These are phyloP conservation scores for Brachyhypopomus occidentalis DNA, from an alignment of 2,113 vertebrate species.

Conservation along the genomic window DNA sequence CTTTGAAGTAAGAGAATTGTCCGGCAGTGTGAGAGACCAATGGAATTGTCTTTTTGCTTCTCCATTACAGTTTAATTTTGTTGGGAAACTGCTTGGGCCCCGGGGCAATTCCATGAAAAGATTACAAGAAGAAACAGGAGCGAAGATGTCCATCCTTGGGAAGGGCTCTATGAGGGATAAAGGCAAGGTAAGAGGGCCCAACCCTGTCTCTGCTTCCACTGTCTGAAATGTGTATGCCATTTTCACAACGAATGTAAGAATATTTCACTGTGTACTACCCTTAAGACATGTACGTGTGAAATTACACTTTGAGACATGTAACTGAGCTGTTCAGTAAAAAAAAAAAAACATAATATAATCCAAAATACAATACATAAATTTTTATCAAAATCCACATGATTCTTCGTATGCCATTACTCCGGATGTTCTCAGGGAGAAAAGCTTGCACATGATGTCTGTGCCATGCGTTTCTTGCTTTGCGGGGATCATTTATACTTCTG, in stretches of 20 bases:
- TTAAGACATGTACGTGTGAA: slow-evolving; percentile 4
- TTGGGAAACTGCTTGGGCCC: slow-evolving; percentile 97
- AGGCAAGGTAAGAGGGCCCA: slow-evolving; percentile 83
- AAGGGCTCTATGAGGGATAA: slow-evolving; percentile 99
- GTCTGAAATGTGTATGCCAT: neutral
- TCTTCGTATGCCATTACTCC: too few relatives aligned
- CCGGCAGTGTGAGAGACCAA: slow-evolving; percentile 39
- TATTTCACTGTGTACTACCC: slow-evolving; percentile 10
- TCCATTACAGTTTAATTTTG: slow-evolving; percentile 95
- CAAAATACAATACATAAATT: neutral
- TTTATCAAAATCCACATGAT: neutral
- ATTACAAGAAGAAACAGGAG: slow-evolving; percentile 97
- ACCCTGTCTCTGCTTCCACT: neutral
- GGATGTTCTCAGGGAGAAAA: neutral
- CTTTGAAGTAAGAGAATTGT: slow-evolving; percentile 41
- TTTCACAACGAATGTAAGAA: neutral
- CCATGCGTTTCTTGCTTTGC: slow-evolving; percentile 58
- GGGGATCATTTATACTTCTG: slow-evolving; percentile 58
- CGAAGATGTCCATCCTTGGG: slow-evolving; percentile 99
- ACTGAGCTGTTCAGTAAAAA: neutral
- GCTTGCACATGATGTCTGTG: slow-evolving; percentile 49
- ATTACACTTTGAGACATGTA: neutral
- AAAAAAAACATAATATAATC: neutral
- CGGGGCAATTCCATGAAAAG: slow-evolving; percentile 99
- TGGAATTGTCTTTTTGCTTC: slow-evolving; percentile 54